phyloP scores from a whole-genome alignment of 2,113 vertebrate genomes.

The Dipodomys ordii region DNA sequence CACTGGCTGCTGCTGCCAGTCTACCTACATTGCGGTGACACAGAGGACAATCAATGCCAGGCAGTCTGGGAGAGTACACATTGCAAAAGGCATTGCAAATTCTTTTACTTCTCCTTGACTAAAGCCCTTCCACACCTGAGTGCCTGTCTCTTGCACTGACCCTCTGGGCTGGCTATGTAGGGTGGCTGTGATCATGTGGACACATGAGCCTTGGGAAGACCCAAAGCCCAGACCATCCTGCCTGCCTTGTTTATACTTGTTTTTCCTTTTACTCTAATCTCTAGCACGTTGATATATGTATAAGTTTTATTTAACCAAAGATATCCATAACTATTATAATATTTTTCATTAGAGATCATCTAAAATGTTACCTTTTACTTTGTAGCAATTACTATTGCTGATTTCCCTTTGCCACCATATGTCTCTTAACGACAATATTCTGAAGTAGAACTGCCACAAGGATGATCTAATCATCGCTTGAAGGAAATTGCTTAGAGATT shows the following conservation, averaged over 20 bases:
- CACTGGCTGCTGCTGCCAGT: neutral
- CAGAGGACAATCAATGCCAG: neutral
- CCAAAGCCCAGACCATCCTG: neutral
- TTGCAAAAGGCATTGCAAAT: neutral
- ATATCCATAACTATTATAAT: conserved; percentile 25
- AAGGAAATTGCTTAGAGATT: conserved; percentile 59
- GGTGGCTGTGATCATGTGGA: accelerated
- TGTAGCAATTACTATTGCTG: neutral
- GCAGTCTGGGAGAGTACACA: too few species aligned
- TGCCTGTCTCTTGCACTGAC: too few species aligned
- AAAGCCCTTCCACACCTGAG: neutral
- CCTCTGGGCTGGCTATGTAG: neutral
- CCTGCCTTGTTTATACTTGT: neutral
- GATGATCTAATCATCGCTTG: conserved; percentile 28
- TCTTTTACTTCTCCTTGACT: neutral
- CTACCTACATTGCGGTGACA: neutral
- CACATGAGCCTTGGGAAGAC: neutral
- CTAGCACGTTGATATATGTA: neutral
- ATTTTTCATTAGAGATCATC: neutral
- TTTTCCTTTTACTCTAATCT: neutral
- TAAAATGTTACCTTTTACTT: conserved; percentile 19
- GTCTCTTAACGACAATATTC: neutral
- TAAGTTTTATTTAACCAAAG: neutral
- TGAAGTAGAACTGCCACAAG: neutral
- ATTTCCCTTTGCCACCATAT: neutral